Base-by-base conservation (phyloP, 2,888 invertebrate species). In the Eupelmus urozonus region DNA sequence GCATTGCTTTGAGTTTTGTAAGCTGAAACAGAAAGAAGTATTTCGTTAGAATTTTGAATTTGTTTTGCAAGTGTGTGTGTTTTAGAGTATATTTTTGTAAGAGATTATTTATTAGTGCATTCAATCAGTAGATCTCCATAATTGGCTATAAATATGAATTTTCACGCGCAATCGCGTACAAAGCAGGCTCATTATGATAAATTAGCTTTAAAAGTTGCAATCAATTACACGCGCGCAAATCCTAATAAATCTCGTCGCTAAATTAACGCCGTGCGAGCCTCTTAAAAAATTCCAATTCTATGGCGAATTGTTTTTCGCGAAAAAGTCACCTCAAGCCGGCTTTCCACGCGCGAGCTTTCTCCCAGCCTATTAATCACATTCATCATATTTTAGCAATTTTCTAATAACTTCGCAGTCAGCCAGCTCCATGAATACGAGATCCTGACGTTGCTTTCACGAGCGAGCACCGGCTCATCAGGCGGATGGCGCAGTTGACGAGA, bases 321-420 rank as follows among this genome's bases (percentile, higher is more conserved):
- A 29, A 59, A 59, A 57, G n/a, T 9, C 11, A 53, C 20, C 29
- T 27, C 11, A 27, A 29, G 4, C 40, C 55, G 20, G 45, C 20
- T 40, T 42, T 40, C 34, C 57, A 40, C 11, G 23, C 9, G 20
- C 11, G n/a, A n/a, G n/a, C 57, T 62, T 53, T 74, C 62, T 66
- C 66, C 59, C 2, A 20, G n/a, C 25, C 49, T 23, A 25, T 62
- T 75, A 75, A 75, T 62, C 62, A 59, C 20, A 20, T 20, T 62
- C 42, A n/a, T n/a, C n/a, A n/a, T n/a, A n/a, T n/a, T n/a, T n/a
- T n/a, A 34, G 34, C 9, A n/a, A n/a, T 34, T 55, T 40, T 42
- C 5, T 29, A 40, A 62, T 25, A 72, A 49, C 0, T 20, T 18
- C 3, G 49, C 7, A 53, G 27, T 49, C 20, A 13, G 9, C 34